Base-by-base conservation (phyloP, 2,797 vertebrate species). In the Antrozous pallidus region DNA sequence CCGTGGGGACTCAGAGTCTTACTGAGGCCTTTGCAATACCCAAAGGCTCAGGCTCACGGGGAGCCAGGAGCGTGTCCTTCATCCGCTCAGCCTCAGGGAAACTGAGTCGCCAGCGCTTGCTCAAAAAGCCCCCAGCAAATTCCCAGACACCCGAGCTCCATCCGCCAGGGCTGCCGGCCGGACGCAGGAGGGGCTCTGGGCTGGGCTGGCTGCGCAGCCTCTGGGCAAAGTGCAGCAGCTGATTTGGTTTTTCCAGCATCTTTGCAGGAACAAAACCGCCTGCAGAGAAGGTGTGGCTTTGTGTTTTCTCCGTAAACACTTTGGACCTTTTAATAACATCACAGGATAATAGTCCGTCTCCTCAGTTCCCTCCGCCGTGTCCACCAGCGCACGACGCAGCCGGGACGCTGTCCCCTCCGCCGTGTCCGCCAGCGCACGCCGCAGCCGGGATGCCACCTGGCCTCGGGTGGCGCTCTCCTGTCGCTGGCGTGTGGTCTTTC, bases 391-490 rank as follows among this genome's bases (percentile, higher is more conserved):
- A 42, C 42, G n/a, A n/a, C n/a, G n/a, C n/a, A n/a, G n/a, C n/a
- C n/a, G n/a, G n/a, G n/a, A n/a, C n/a, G n/a, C n/a, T n/a, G 45
- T 1, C 33, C 45, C n/a, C 18, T 28, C 17, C 0, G 8, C 51
- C 12, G 10, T n/a, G n/a, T n/a, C n/a, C n/a, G n/a, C 28, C 0
- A 0, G 91, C 0, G 0, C 0, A 0, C 0, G 0, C 3, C 9
- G 86, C 4, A 8, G 33, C 65, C 65, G 26, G 3, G 0, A 3
- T 1, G 3, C 9, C 38, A 1, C 31, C 17, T 0, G 5, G 69
- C 33, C 36, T 3, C 0, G 0, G 26, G 47, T 6, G 8, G 42
- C 28, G 11, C 8, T 51, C 20, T 31, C 56, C 45, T 24, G 26
- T 20, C 3, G 42, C 18, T 20, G 40, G 45, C 0, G 0, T 1